These are phyloP conservation scores for Archocentrus centrarchus DNA, from an alignment of 2,113 vertebrate genomes.

Conservation along the genomic window DNA sequence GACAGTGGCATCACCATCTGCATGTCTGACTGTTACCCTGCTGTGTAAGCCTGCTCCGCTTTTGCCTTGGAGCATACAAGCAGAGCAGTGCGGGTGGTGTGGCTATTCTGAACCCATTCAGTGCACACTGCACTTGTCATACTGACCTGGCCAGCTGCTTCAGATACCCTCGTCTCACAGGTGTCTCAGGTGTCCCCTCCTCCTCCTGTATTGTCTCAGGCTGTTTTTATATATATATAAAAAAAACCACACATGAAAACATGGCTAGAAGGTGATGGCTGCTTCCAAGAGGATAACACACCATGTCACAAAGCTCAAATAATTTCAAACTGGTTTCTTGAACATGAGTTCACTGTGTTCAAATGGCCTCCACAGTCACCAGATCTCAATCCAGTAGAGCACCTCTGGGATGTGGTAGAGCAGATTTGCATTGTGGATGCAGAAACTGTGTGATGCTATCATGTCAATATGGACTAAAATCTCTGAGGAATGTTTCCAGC, in stretches of 20 bases:
- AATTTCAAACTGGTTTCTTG: not conserved
- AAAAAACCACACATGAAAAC: not conserved
- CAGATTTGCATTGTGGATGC: not conserved
- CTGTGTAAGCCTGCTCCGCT: not conserved
- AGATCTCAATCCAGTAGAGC: not conserved
- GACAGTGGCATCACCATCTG: not conserved
- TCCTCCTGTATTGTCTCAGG: not conserved
- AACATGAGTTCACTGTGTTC: not conserved
- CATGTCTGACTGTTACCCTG: not conserved
- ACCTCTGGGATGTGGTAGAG: rapidly evolving
- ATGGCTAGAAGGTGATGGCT: not conserved
- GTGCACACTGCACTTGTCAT: not conserved
- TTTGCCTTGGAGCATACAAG: not conserved
- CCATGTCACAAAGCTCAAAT: not conserved
- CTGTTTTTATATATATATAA: not conserved
- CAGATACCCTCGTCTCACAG: constrained; percentile 18
- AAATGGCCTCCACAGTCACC: not conserved
- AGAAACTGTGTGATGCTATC: not conserved
- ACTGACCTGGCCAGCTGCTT: constrained; percentile 53
- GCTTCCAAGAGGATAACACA: not conserved
- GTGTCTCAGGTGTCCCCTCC: not conserved
- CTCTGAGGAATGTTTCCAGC: not conserved
- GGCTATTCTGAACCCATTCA: no score
- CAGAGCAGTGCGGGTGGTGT: not conserved
- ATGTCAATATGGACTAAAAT: not conserved